Evolutionary conservation across 2,888 invertebrate species (phyloP).

Genomic region (Acanthoscelides obtectus): DNA sequence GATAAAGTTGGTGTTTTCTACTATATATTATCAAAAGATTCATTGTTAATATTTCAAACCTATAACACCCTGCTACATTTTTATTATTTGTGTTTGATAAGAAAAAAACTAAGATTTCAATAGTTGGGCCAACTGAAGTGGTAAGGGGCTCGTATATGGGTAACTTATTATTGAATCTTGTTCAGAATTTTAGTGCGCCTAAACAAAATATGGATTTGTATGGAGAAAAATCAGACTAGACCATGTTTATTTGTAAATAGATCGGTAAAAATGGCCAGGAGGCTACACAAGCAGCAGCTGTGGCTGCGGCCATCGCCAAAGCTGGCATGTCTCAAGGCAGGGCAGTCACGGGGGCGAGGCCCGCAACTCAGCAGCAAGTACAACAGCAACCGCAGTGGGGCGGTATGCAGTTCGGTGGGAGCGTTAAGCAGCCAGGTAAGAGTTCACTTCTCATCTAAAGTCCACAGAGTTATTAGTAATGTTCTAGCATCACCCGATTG

Average conservation of each 20-base stretch:
- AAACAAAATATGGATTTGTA: conserved; percentile 31
- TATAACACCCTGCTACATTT: no score
- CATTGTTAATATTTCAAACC: no score
- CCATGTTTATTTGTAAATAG: not conserved
- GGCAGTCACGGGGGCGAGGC: conserved; percentile 43
- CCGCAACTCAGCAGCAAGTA: conserved; percentile 27
- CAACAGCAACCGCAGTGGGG: conserved; percentile 36
- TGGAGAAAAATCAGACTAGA: conserved; percentile 27
- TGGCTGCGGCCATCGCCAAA: not conserved
- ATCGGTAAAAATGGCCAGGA: not conserved
- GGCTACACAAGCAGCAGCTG: not conserved
- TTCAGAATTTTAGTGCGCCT: no score
- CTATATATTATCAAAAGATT: no score
- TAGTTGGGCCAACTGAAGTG: no score
- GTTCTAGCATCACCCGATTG: no score
- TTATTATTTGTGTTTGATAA: no score
- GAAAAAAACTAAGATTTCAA: no score
- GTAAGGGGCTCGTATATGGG: no score
- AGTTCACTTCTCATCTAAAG: not conserved
- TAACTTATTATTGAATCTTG: no score
- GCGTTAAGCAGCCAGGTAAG: conserved; percentile 28
- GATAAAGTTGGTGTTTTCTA: no score
- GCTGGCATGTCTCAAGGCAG: conserved; percentile 36
- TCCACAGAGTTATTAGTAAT: no score
- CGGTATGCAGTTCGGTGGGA: conserved; percentile 31